Conservation (phyloP, 2,113 vertebrate species). For the Balaeniceps rex region DNA sequence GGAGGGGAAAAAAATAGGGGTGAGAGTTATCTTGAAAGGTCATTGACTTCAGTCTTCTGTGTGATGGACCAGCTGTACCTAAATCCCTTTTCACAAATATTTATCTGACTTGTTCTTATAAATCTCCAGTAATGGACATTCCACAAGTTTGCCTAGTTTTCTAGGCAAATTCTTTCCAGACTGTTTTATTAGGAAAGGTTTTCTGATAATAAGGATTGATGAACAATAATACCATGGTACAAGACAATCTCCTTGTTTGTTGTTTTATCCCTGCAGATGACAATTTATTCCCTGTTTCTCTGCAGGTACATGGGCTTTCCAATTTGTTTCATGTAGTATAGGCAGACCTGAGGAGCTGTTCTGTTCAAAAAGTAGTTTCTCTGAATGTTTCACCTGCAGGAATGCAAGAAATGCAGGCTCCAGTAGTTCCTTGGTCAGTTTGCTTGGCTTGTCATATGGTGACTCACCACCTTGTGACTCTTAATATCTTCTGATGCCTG, state of each 20-base stretch:
- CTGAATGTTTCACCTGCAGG: neutral
- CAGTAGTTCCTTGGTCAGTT: neutral
- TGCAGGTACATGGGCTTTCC: neutral
- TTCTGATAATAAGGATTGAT: neutral
- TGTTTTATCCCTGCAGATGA: neutral
- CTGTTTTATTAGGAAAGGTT: neutral
- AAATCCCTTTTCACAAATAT: neutral
- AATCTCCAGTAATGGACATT: neutral
- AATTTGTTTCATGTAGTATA: neutral
- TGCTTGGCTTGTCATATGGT: neutral
- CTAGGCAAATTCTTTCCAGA: neutral
- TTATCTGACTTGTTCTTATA: neutral
- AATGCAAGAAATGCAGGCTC: neutral
- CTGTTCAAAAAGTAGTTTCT: neutral
- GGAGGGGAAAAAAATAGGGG: neutral
- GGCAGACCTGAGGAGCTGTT: neutral
- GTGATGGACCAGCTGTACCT: neutral
- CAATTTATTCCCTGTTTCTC: neutral
- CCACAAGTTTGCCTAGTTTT: neutral
- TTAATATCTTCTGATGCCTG: neutral
- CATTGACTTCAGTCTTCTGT: neutral
- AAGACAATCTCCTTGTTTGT: neutral
- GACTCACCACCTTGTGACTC: constrained; percentile 23
- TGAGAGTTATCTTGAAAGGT: neutral
- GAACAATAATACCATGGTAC: neutral